Conservation (phyloP, 2,113 vertebrate species). For the Promerops cafer region DNA sequence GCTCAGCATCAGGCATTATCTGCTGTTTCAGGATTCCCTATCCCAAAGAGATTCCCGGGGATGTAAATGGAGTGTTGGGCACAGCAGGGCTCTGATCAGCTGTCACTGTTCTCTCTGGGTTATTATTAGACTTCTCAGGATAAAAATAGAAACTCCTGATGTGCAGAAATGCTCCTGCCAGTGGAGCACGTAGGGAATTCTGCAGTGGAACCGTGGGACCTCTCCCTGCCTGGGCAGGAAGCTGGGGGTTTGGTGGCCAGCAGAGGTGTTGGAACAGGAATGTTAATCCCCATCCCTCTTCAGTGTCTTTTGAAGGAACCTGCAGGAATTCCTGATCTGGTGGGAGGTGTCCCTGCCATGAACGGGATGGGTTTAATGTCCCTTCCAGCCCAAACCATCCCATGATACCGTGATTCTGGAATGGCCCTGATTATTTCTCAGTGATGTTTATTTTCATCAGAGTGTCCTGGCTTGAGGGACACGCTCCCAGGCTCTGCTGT, state of each 20-base stretch:
- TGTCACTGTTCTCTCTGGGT: not conserved
- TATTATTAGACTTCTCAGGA: constrained; percentile 27
- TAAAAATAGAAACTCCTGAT: constrained; percentile 54
- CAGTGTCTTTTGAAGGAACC: not conserved
- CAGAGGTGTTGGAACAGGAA: not conserved
- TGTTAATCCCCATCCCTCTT: not conserved
- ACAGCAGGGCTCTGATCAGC: not conserved
- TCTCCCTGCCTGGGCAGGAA: constrained; percentile 10
- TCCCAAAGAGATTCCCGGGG: not conserved
- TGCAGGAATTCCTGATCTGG: not conserved
- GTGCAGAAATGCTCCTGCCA: constrained; percentile 12
- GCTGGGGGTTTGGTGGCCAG: not conserved
- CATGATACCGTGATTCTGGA: not conserved
- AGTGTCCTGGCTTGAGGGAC: not conserved
- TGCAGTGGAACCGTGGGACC: constrained; percentile 1
- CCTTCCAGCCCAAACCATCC: not conserved
- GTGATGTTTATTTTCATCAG: not conserved
- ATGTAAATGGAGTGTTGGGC: not conserved
- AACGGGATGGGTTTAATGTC: not conserved
- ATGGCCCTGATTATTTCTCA: not conserved
- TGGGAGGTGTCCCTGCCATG: not conserved
- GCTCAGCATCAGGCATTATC: not conserved
- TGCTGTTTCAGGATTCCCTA: not conserved
- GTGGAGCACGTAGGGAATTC: not conserved
- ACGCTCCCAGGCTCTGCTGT: fast-evolving